A percentile compares a stretch with the other conserved stretches of the same genome.
Evolutionary conservation across 2,113 vertebrate genomes (phyloP).

Genomic region (Pogonocichla stellata): DNA sequence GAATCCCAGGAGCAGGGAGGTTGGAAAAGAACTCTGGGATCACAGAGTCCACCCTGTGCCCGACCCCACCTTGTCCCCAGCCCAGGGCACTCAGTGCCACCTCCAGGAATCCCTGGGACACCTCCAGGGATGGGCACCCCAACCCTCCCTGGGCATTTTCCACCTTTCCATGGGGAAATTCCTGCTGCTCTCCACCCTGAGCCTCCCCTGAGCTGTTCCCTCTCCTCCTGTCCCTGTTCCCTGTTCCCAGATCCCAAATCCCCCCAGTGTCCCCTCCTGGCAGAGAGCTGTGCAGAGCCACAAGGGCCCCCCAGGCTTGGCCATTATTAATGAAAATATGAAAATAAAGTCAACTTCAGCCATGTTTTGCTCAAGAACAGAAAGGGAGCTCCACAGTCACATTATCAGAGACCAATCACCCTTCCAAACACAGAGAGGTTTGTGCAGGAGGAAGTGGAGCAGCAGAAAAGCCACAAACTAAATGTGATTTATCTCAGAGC

Average conservation of each 20-base stretch:
- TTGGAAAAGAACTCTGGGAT: rapidly evolving
- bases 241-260: not conserved
- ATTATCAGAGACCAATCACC: not conserved
- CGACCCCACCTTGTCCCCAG: rapidly evolving
- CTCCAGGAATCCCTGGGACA: not conserved
- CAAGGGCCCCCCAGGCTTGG: rapidly evolving
- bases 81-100: not conserved
- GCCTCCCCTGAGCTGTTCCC: not conserved
- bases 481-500: not conserved
- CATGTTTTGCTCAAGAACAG: rapidly evolving
- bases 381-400: not conserved
- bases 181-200: not conserved
- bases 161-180: not conserved
- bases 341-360: not conserved
- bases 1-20: rapidly evolving
- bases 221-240: not conserved
- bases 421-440: not conserved
- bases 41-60: rapidly evolving
- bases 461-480: not conserved
- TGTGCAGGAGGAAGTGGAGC: not conserved
- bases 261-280: not conserved
- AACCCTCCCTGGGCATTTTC: not conserved
- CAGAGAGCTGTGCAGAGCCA: not conserved
- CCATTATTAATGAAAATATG: not conserved
- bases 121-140: not conserved